Evolutionary conservation across 2,797 vertebrate species (phyloP), one percentile per base, ranked within the genome.

Genomic region (Botia kubotai): DNA sequence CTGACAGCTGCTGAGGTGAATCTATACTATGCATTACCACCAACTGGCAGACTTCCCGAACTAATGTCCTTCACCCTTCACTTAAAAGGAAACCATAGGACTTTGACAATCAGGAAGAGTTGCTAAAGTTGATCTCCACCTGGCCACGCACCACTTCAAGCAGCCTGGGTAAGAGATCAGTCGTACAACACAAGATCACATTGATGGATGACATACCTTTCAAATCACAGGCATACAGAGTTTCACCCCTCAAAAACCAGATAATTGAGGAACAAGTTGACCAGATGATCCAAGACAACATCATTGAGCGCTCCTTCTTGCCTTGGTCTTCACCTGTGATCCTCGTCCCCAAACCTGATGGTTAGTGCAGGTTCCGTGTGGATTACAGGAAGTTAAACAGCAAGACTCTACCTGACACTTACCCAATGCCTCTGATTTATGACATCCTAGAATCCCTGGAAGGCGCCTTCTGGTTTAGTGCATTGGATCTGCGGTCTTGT

Each of bases 251-350:
- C 39, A 65, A 66, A 13, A 75, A 66, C 23, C 7, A 52, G 43
- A 75, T 75, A 0, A 50, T 50, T 23, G 17, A 75, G 1, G 39
- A 65, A 1, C 43, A 75, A 0, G 23, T 75, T 5, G 36, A 60
- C 39, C 19, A 75, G 17, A 65, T 75, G 39, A 36, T 75, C 7
- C 48, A 63, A 0, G 73, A 63, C 19, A 1, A 63, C 11, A 75
- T 63, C 2, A 63, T 50, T 1, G 21, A 75, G 48, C 58, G 19
- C 7, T 62, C 58, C 7, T 43, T 36, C 16, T 75, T 36, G 6
- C 10, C 39, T 2, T 75, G 73, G 73, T 3, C 43, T 6, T 65
- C 60, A 3, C 58, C 58, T 0, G 60, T 65, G 3, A 43, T 75
- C n/a, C 16, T 75, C 6, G 39, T 43, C 6, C 39, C 39, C 39